A percentile compares a stretch with the other conserved stretches of the same genome.
Evolutionary conservation across 1,140 invertebrate genomes (phyloP).

Genomic region (Popillia japonica): DNA sequence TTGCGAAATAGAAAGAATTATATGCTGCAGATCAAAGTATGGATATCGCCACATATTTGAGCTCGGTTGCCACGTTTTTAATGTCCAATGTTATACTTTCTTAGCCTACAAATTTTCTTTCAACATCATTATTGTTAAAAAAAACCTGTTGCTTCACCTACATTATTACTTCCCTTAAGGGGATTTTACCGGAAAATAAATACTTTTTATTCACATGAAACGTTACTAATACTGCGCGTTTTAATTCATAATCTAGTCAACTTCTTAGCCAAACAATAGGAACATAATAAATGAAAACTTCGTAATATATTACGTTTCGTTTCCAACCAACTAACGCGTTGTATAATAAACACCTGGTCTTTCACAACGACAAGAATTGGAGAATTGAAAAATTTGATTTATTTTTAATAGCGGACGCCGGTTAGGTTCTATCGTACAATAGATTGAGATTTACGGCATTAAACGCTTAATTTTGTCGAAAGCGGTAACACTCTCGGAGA

Average conservation of each 20-base stretch:
- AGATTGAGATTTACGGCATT: constrained; percentile 15
- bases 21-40: no score
- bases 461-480: constrained; percentile 28
- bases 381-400: constrained; percentile 12
- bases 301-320: constrained; percentile 2
- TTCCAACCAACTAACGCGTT: background rate
- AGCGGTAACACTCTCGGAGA: background rate
- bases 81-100: no score
- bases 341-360: constrained; percentile 24
- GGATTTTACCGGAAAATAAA: no score
- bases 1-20: no score
- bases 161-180: no score
- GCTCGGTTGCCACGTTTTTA: no score
- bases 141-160: no score
- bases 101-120: no score
- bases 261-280: background rate
- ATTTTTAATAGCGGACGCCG: constrained; percentile 17
- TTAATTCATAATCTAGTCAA: background rate
- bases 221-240: no score
- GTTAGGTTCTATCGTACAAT: background rate
- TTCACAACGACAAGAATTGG: background rate
- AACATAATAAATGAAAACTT: background rate
- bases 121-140: no score
- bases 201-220: no score
- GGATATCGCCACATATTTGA: no score